These are phyloP conservation scores for Phalacrocorax brasilianus DNA, from an alignment of 2,113 vertebrate genomes.

Conservation along the genomic window DNA sequence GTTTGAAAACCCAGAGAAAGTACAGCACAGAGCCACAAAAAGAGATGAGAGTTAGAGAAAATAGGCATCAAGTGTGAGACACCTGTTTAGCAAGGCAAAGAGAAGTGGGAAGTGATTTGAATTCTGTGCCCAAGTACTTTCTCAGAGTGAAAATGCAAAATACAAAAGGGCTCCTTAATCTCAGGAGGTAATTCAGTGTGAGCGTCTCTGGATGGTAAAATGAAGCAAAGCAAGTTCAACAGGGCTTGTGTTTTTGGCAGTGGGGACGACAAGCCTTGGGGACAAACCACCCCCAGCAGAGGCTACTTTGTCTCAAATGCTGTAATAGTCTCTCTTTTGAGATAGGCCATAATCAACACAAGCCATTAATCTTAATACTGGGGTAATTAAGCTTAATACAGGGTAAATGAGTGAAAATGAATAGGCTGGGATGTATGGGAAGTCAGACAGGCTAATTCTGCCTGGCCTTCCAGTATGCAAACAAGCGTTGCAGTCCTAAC, in stretches of 20 bases:
- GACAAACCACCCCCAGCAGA: conserved; percentile 17
- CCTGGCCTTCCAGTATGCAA: not conserved
- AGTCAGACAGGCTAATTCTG: conserved; percentile 36
- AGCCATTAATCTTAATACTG: conserved; percentile 39
- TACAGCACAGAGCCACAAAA: not conserved
- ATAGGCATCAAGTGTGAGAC: accelerated
- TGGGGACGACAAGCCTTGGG: not conserved
- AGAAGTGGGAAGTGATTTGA: not conserved
- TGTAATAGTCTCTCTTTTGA: conserved; percentile 22
- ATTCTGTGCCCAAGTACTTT: not conserved
- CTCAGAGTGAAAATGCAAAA: not conserved
- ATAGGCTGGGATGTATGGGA: conserved; percentile 23
- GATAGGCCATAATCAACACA: not conserved
- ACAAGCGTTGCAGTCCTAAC: not conserved
- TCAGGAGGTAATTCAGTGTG: accelerated
- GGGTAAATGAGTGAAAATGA: conserved; percentile 34
- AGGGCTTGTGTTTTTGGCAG: conserved; percentile 10
- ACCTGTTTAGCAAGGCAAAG: not conserved
- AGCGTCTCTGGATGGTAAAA: not conserved
- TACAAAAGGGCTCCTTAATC: not conserved
- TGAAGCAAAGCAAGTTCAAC: not conserved
- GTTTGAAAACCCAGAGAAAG: not conserved
- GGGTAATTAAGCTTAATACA: conserved; percentile 50
- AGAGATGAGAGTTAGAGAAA: not conserved
- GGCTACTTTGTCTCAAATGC: conserved; percentile 1